A percentile compares a stretch with the other conserved stretches of the same genome.
Evolutionary conservation across 2,113 vertebrate species (phyloP).

Genomic region (Lamprologus speciosus): DNA sequence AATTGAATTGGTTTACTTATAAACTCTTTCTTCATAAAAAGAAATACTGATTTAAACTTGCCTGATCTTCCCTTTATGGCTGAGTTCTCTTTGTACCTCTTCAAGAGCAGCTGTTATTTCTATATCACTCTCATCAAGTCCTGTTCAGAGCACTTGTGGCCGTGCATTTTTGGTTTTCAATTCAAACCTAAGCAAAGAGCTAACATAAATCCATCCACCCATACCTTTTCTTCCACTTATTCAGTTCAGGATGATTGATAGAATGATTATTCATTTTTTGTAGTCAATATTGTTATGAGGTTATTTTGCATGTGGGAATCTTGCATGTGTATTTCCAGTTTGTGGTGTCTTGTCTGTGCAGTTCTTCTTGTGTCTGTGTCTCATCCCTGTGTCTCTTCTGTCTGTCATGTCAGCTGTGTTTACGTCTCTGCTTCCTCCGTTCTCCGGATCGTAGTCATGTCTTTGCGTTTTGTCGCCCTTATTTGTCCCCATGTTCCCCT

Average conservation of each 20-base stretch:
- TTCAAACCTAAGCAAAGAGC: not conserved
- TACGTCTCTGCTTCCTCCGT: fast-evolving
- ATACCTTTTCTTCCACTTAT: not conserved
- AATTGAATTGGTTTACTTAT: not conserved
- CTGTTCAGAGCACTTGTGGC: not conserved
- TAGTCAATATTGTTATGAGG: not conserved
- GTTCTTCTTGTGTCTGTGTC: not conserved
- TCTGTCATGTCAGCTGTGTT: not conserved
- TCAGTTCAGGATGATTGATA: not conserved
- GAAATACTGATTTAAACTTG: not conserved
- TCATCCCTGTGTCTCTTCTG: not conserved
- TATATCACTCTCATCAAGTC: not conserved
- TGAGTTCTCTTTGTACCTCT: not conserved
- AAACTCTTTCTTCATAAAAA: not conserved
- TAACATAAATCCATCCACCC: not conserved
- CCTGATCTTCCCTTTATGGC: not conserved
- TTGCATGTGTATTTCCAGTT: not conserved
- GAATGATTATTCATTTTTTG: not conserved
- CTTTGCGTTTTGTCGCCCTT: not conserved
- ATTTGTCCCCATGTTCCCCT: not conserved
- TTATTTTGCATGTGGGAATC: not conserved
- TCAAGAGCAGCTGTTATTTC: not conserved
- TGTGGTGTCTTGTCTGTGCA: fast-evolving
- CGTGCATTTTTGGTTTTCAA: not conserved
- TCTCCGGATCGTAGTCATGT: fast-evolving